Percentiles rank a stretch among this genome's conserved stretches.
Evolutionary conservation across 2,113 vertebrate genomes (phyloP).

Genomic region (Sphyrna mokarran): DNA sequence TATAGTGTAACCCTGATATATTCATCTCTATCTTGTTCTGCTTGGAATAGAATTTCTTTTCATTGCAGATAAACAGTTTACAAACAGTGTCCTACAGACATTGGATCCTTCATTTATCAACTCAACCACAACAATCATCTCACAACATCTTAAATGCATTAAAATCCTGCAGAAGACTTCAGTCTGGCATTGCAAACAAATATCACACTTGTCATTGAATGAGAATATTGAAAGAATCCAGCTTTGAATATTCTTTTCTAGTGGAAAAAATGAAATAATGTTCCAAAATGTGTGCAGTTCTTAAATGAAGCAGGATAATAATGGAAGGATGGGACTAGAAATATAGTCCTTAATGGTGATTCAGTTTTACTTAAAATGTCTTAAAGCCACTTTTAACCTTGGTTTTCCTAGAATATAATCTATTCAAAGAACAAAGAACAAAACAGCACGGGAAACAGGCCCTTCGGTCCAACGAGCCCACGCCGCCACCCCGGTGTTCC

Average conservation of each 20-base stretch:
- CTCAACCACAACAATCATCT: not conserved
- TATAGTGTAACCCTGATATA: not conserved
- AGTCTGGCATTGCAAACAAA: not conserved
- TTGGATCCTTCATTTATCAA: slow-evolving; percentile 15
- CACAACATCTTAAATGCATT: not conserved
- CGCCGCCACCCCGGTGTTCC: too few species aligned
- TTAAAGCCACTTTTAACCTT: not conserved
- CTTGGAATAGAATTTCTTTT: slow-evolving; percentile 1
- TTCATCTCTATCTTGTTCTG: not conserved
- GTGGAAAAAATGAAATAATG: not conserved
- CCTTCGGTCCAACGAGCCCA: too few species aligned
- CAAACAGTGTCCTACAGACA: not conserved
- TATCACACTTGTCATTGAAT: not conserved
- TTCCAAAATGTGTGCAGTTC: not conserved
- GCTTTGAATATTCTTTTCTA: not conserved
- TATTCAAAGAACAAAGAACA: too few species aligned
- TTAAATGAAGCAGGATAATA: not conserved
- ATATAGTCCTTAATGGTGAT: not conserved
- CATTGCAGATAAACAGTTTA: not conserved
- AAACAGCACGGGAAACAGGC: too few species aligned
- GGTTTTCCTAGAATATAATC: not conserved
- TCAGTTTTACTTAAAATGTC: not conserved
- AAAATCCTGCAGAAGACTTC: not conserved
- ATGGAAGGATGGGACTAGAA: not conserved
- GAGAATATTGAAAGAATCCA: not conserved